Evolutionary conservation across 2,797 vertebrate genomes (phyloP), one percentile per base, ranked within the genome.

Genomic region (Microhierax caerulescens): DNA sequence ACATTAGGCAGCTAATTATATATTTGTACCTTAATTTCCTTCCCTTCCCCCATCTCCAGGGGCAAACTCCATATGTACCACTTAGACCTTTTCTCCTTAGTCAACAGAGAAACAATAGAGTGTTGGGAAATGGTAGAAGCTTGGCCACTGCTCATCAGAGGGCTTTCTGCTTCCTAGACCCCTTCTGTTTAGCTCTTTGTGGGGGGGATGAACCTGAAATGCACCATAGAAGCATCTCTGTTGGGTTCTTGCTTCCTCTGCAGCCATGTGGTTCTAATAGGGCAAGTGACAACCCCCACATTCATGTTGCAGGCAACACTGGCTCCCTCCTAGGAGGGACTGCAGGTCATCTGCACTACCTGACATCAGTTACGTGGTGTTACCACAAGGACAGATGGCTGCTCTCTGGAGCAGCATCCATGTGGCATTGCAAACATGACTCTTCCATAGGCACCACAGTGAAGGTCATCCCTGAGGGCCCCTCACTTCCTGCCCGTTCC

Each of bases 1-100:
- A 59, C 91, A 72, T 96, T 91, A 95, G 91, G 85, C 70, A 85
- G 93, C 92, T 97, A 96, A 96, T 94, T 96, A 96, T 82, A 43
- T 95, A 95, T 96, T 94, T 96, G 94, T 96, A 81, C 60, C 90
- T 96, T 97, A 93, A 97, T 97, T 97, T 96, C 56, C 61, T 78
- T 90, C 86, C 89, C 96, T 94, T 91, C 94, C 85, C 73, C 91
- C 91, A 61, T 91, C 85, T 94, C 93, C 88, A 87, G 91, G 59
- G 85, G 78, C 77, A 86, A 83, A 81, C 70, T 88, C 61, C 2
- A 1, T 67, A 65, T 68, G 78, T 53, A 89, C 68, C 65, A 75
- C 64, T 81, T 74, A 86, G 48, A 53, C 36, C 78, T 91, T 92
- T 91, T 50, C 73, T 91, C 65, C 39, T 56, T 36, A 64, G 75